Conservation (phyloP, 2,888 invertebrate species). For the Brenthis hecate region DNA sequence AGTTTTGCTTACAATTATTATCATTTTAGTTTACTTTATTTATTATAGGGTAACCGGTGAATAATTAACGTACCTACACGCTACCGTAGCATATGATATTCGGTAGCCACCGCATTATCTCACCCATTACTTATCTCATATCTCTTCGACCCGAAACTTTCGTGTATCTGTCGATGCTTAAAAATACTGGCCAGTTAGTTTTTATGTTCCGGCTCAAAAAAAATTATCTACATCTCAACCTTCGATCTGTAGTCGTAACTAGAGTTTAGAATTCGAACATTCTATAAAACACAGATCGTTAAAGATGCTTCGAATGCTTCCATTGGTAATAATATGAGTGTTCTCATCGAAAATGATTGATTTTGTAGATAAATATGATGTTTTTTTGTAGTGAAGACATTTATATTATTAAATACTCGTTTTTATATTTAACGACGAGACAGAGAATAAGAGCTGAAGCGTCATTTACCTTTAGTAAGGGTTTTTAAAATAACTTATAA, state of each 20-base stretch:
- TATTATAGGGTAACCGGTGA: constrained; percentile 71
- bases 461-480: not conserved
- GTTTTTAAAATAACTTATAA: constrained; percentile 2
- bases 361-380: constrained; percentile 25
- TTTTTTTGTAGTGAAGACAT: constrained; percentile 22
- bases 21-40: constrained; percentile 55
- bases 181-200: constrained; percentile 66
- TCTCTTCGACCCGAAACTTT: constrained; percentile 53
- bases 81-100: constrained; percentile 68
- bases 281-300: constrained; percentile 49
- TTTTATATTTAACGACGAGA: not conserved
- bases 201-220: constrained; percentile 48
- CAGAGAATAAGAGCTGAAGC: too few relatives aligned
- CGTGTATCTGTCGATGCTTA: constrained; percentile 72
- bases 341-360: constrained; percentile 31
- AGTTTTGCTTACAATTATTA: not conserved
- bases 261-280: constrained; percentile 67
- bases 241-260: constrained; percentile 64
- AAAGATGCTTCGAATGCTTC: constrained; percentile 63
- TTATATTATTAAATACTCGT: constrained; percentile 10
- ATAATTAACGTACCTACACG: constrained; percentile 46
- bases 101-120: constrained; percentile 66
- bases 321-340: constrained; percentile 32
- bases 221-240: constrained; percentile 54
- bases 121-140: constrained; percentile 74